phyloP scores from a whole-genome alignment of 2,888 invertebrate genomes.

The Tuberolachnus salignus region DNA sequence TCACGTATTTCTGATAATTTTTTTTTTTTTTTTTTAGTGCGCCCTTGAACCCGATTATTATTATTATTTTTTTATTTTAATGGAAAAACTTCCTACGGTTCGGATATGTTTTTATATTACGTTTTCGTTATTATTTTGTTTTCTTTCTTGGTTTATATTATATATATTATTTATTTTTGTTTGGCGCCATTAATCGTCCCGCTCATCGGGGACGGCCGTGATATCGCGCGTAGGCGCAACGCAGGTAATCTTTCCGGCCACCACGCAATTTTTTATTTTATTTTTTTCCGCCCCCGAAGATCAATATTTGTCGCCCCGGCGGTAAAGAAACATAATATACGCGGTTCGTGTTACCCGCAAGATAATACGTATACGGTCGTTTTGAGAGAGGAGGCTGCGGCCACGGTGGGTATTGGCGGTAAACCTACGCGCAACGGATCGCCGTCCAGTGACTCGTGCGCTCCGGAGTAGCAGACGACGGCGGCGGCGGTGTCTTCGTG shows the following conservation, averaged over 20 bases:
- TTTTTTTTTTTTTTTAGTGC: not conserved
- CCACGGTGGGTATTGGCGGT: no score
- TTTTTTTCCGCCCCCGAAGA: slow-evolving; percentile 44
- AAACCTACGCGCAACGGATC: slow-evolving; percentile 45
- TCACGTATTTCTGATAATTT: slow-evolving; percentile 12
- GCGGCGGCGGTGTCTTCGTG: not conserved
- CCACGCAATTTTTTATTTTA: slow-evolving; percentile 50
- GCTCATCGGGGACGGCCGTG: not conserved
- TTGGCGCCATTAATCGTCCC: slow-evolving; percentile 39
- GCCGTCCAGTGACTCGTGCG: not conserved
- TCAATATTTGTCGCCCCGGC: slow-evolving; percentile 49
- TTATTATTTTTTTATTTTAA: slow-evolving; percentile 22
- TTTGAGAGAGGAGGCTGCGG: slow-evolving; percentile 20
- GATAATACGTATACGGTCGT: not conserved
- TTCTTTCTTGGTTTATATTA: not conserved
- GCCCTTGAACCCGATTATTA: slow-evolving; percentile 27
- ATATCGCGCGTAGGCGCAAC: slow-evolving; percentile 28
- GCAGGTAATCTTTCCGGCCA: slow-evolving; percentile 50
- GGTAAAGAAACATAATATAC: not conserved
- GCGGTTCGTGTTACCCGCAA: no score
- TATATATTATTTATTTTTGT: slow-evolving; percentile 30
- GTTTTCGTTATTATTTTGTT: not conserved
- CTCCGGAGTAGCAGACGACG: no score
- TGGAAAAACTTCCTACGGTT: slow-evolving; percentile 37
- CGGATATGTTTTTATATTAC: not conserved